Conservation (phyloP, 2,113 vertebrate species). For the Crocuta crocuta region DNA sequence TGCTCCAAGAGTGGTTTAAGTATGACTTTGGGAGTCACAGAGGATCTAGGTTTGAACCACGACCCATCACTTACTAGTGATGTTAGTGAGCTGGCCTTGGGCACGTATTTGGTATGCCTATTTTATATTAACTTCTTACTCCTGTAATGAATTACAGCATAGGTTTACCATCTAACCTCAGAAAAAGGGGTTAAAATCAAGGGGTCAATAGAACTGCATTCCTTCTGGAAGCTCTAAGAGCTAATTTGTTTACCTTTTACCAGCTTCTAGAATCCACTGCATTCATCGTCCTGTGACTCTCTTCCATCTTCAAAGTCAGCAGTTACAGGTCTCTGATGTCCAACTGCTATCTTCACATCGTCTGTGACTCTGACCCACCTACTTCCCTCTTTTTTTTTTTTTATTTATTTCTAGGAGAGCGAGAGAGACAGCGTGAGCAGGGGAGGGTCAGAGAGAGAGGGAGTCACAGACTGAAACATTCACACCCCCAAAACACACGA, state of each 20-base stretch:
- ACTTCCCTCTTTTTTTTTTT: background rate
- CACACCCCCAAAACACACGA: too few relatives aligned
- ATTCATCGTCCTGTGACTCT: background rate
- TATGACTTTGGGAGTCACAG: background rate
- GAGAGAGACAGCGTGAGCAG: too few relatives aligned
- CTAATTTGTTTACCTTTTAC: too few relatives aligned
- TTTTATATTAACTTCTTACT: background rate
- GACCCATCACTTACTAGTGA: background rate
- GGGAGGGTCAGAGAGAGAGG: too few relatives aligned
- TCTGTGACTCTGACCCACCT: background rate
- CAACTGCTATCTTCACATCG: background rate
- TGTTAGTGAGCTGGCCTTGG: background rate
- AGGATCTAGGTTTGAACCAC: background rate
- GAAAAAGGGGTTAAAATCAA: too few relatives aligned
- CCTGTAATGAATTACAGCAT: background rate
- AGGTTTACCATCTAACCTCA: background rate
- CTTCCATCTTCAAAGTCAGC: background rate
- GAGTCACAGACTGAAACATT: too few relatives aligned
- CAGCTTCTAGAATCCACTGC: too few relatives aligned
- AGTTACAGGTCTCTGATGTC: background rate
- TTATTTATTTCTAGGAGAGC: too few relatives aligned
- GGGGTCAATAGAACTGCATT: too few relatives aligned
- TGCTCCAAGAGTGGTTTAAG: background rate
- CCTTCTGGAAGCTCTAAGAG: too few relatives aligned
- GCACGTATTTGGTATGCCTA: background rate